phyloP scores from a whole-genome alignment of 1,140 invertebrate genomes.

The Drosophila nigromelanica region DNA sequence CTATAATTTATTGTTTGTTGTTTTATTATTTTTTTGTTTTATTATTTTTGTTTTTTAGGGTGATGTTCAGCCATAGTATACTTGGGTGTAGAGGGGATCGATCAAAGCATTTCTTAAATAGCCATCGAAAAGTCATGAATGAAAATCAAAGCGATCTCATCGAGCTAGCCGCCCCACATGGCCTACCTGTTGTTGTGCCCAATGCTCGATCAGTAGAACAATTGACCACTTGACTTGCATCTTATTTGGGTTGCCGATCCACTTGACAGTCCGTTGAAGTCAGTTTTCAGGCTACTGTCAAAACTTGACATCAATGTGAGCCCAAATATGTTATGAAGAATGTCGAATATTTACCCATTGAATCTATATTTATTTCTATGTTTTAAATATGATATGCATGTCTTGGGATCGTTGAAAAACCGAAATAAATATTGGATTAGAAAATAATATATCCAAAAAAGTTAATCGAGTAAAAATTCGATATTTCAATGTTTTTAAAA shows the following conservation, averaged over 20 bases:
- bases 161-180: not conserved
- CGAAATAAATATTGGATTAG: no score
- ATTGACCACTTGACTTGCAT: slow-evolving; percentile 15
- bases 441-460: no score
- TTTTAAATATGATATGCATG: no score
- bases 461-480: no score
- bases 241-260: slow-evolving; percentile 1
- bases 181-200: slow-evolving; percentile 8
- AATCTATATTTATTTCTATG: not conserved
- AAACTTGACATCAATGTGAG: slow-evolving; percentile 58
- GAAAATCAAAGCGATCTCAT: slow-evolving; percentile 2
- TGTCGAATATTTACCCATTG: not conserved
- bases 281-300: slow-evolving; percentile 49
- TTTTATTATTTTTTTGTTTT: not conserved
- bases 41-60: not conserved
- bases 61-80: no score
- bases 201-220: slow-evolving; percentile 9
- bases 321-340: no score
- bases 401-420: no score
- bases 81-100: not conserved
- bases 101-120: slow-evolving; percentile 6
- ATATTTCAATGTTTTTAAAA: no score
- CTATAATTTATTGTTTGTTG: slow-evolving; percentile 60
- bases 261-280: not conserved
- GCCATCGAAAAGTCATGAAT: slow-evolving; percentile 14